A percentile compares a stretch with the other conserved stretches of the same genome.
These are phyloP conservation scores for Acrossocheilus wenchowensis DNA, from an alignment of 2,797 vertebrate genomes.

Conservation along the genomic window DNA sequence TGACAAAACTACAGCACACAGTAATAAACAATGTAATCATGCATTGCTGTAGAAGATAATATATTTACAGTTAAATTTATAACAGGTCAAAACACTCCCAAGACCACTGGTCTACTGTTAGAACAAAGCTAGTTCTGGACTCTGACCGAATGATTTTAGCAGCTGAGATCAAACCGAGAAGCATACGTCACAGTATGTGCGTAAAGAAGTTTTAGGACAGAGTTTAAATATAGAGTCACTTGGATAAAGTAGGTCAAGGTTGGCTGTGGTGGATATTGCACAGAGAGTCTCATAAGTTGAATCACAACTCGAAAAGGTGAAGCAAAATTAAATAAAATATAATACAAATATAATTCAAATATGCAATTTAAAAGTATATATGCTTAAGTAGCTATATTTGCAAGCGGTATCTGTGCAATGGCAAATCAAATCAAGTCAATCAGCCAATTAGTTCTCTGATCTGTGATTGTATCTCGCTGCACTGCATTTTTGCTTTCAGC, in stretches of 20 bases:
- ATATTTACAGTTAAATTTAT: background rate
- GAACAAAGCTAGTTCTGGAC: background rate
- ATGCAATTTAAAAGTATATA: background rate
- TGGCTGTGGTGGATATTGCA: slow-evolving; percentile 23
- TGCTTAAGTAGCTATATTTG: background rate
- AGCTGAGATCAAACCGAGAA: background rate
- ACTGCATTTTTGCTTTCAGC: background rate
- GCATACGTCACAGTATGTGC: slow-evolving; percentile 32
- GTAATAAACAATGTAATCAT: background rate
- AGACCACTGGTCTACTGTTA: slow-evolving; percentile 15
- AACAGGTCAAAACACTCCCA: background rate
- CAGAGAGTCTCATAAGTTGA: background rate
- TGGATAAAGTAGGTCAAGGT: slow-evolving; percentile 63
- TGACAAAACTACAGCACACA: background rate
- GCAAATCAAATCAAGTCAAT: background rate
- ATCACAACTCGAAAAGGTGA: background rate
- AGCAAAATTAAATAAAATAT: background rate
- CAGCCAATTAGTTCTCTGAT: background rate
- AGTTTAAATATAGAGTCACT: slow-evolving; percentile 60
- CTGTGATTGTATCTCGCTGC: background rate
- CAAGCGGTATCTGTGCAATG: background rate
- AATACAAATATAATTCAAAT: background rate
- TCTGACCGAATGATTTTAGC: slow-evolving; percentile 28
- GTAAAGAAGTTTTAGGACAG: slow-evolving; percentile 45
- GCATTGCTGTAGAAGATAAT: background rate